These are phyloP conservation scores for Coilia nasus DNA, from an alignment of 2,797 vertebrate species.

Conservation along the genomic window DNA sequence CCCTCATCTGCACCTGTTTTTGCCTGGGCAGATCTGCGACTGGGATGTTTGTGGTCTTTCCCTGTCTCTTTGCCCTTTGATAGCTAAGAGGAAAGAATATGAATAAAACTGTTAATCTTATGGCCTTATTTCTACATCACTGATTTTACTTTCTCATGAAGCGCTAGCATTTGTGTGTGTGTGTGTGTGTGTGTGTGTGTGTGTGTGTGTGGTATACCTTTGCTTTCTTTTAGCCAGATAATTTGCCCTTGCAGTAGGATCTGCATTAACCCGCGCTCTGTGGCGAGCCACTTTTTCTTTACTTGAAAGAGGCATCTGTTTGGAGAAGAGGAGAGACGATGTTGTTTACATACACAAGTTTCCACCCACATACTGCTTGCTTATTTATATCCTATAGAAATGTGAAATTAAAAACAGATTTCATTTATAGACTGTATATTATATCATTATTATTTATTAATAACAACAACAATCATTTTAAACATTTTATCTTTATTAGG, in stretches of 20 bases:
- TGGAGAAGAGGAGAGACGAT: no score
- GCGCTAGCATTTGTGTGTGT: neutral
- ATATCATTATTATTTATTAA: no score
- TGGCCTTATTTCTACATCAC: no score
- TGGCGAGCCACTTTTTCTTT: no score
- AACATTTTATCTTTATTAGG: no score
- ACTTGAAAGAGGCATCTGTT: neutral
- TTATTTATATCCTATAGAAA: no score
- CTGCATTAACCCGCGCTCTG: neutral
- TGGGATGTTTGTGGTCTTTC: constrained; percentile 31
- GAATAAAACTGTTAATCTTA: constrained; percentile 20
- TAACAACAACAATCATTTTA: no score
- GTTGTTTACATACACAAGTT: no score
- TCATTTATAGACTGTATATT: no score
- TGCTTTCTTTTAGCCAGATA: constrained; percentile 27
- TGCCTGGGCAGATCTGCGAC: constrained; percentile 5
- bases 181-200: no score
- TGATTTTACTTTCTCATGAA: constrained; percentile 19
- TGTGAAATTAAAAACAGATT: no score
- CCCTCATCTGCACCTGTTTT: constrained; percentile 4
- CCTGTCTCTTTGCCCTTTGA: constrained; percentile 10
- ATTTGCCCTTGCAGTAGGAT: constrained; percentile 38
- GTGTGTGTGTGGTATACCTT: neutral
- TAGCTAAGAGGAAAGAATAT: constrained; percentile 5
- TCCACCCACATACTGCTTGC: no score